These are phyloP conservation scores for Cylloceria caligata DNA, from an alignment of 2,888 invertebrate genomes.

Conservation along the genomic window DNA sequence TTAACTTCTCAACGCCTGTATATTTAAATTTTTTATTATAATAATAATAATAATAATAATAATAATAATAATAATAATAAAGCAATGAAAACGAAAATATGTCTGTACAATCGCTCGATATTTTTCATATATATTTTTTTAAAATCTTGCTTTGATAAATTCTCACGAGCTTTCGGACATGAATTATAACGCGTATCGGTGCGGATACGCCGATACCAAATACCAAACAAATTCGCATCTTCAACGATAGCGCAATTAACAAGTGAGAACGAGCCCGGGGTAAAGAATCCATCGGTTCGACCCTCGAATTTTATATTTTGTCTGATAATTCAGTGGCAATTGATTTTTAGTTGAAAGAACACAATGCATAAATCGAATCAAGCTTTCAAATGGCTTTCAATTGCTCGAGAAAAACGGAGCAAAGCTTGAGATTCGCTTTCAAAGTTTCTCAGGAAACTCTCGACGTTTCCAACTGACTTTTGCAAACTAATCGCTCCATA, in stretches of 20 bases:
- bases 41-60: no score
- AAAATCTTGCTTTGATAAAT: not conserved
- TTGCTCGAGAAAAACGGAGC: not conserved
- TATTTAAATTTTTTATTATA: no score
- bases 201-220: no score
- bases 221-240: conserved; percentile 33
- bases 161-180: conserved; percentile 21
- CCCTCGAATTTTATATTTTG: not conserved
- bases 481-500: conserved; percentile 62
- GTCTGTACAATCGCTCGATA: conserved; percentile 18
- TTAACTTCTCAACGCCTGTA: conserved; percentile 24
- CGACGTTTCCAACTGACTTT: conserved; percentile 32
- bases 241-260: conserved; percentile 32
- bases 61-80: no score
- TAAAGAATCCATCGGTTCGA: conserved; percentile 6
- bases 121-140: conserved; percentile 38
- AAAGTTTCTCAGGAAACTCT: conserved; percentile 5
- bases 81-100: conserved; percentile 24
- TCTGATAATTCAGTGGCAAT: not conserved
- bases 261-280: conserved; percentile 21
- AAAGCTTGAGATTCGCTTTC: conserved; percentile 3
- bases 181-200: conserved; percentile 11
- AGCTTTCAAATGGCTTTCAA: not conserved
- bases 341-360: not conserved
- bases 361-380: not conserved